phyloP scores from a whole-genome alignment of 1,140 invertebrate genomes.

The Drosophila rhopaloa region DNA sequence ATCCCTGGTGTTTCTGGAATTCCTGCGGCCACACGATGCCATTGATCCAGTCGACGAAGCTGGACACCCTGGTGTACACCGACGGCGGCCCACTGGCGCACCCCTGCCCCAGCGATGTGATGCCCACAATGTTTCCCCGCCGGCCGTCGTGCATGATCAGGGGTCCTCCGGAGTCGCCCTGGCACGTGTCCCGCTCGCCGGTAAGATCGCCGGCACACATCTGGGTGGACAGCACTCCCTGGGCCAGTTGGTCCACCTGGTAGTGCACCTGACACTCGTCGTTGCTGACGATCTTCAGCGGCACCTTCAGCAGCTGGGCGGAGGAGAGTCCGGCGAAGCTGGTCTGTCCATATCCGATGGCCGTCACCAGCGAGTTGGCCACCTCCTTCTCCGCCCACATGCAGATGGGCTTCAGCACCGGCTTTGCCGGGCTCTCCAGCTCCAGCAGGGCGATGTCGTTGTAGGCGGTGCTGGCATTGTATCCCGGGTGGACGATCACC shows the following conservation, averaged over 20 bases:
- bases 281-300: conserved; percentile 39
- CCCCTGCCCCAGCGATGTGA: conserved; percentile 89
- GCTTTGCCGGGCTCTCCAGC: conserved; percentile 39
- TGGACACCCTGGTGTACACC: conserved; percentile 89
- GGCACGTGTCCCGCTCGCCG: conserved; percentile 87
- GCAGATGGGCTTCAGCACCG: conserved; percentile 38
- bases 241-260: conserved; percentile 30
- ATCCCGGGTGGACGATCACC: conserved; percentile 63
- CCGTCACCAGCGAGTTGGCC: conserved; percentile 41
- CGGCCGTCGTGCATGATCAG: conserved; percentile 43
- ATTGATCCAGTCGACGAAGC: conserved; percentile 91
- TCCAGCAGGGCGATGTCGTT: conserved; percentile 80
- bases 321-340: conserved; percentile 65
- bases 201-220: conserved; percentile 87
- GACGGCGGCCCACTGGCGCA: conserved; percentile 88
- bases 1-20: not conserved
- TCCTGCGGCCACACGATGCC: conserved; percentile 87
- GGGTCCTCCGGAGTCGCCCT: conserved; percentile 90
- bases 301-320: conserved; percentile 66
- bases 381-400: conserved; percentile 38
- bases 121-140: conserved; percentile 86
- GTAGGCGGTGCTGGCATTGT: conserved; percentile 46
- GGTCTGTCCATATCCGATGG: conserved; percentile 76
- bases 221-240: conserved; percentile 83
- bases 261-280: conserved; percentile 62